Evolutionary conservation across 2,113 vertebrate genomes (phyloP).

Genomic region (Otolemur garnettii): DNA sequence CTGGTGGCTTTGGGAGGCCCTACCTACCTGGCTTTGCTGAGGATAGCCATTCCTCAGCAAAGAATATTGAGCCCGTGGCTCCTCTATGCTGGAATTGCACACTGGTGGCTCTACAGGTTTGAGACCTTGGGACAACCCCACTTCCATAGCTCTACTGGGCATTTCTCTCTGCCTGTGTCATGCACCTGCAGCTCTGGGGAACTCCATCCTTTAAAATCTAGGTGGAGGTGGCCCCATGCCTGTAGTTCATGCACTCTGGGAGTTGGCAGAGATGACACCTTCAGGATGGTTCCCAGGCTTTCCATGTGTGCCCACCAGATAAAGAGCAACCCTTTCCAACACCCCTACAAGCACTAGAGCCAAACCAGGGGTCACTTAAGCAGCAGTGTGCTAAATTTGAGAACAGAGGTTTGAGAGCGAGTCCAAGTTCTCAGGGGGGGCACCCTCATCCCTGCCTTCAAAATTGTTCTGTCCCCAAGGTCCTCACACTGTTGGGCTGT

Average conservation of each 20-base stretch:
- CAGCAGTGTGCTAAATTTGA: neutral
- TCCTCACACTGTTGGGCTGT: neutral
- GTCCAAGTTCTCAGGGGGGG: neutral
- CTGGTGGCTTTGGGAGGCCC: neutral
- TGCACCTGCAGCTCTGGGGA: neutral
- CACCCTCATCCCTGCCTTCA: neutral
- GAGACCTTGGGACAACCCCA: neutral
- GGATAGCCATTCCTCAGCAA: neutral
- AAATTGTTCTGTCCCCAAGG: neutral
- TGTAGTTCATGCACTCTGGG: neutral
- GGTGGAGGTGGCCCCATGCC: neutral
- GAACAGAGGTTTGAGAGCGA: neutral
- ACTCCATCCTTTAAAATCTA: neutral
- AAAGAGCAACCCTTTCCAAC: neutral
- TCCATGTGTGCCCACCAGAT: neutral
- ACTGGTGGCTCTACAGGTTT: neutral
- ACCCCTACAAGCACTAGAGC: neutral
- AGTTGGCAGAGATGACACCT: neutral
- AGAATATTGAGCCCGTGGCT: neutral
- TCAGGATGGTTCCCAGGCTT: too few species aligned
- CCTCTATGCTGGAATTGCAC: neutral
- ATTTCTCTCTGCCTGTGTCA: neutral
- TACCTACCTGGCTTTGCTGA: neutral
- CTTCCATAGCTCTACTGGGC: neutral
- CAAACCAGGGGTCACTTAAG: neutral